Base-by-base conservation (phyloP, 2,888 invertebrate genomes). In the Andrena bicolor region DNA sequence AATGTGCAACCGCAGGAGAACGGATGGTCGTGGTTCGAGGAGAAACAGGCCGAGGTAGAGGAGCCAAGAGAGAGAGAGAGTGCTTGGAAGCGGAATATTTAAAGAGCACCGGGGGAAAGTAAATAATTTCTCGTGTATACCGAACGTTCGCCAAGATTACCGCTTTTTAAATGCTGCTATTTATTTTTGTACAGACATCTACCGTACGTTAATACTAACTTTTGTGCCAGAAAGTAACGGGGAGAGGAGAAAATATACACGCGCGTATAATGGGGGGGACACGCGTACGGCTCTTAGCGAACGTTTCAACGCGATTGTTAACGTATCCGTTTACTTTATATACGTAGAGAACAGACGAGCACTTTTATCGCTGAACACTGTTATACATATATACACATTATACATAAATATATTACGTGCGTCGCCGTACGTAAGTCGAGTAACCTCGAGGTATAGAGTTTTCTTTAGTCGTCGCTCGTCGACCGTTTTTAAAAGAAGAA, bases 171-270 rank as follows among this genome's bases (percentile, higher is more conserved):
- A 90, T 91, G 89, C 89, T 90, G 90, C 90, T 89, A 91, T 91
- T 93, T 93, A 93, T 93, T 93, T 93, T 93, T 93, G 90, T 93
- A 93, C 91, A 93, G 91, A 93, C 23, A 26, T 92, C 91, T 93
- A 91, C 89, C 83, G 83, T 83, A 68, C 60, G 87, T 83, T 87
- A 91, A 91, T 86, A 88, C 88, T 90, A 89, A 92, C 89, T 90
- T 91, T 89, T 91, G 92, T 92, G 93, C 92, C 92, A 93, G 91
- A 93, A 86, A 87, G 86, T 86, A 86, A 89, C 20, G 82, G 35
- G 82, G 74, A 70, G 80, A 68, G 76, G 82, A 83, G 83, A 82
- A 75, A 74, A 23, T 83, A 84, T 66, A 83, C 83, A 85, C 78
- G 28, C 56, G 56, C 23, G 56, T 56, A 13, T 58, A 75, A 64